phyloP scores from a whole-genome alignment of 2,113 vertebrate genomes.

The Rhegmatorhina hoffmannsi region DNA sequence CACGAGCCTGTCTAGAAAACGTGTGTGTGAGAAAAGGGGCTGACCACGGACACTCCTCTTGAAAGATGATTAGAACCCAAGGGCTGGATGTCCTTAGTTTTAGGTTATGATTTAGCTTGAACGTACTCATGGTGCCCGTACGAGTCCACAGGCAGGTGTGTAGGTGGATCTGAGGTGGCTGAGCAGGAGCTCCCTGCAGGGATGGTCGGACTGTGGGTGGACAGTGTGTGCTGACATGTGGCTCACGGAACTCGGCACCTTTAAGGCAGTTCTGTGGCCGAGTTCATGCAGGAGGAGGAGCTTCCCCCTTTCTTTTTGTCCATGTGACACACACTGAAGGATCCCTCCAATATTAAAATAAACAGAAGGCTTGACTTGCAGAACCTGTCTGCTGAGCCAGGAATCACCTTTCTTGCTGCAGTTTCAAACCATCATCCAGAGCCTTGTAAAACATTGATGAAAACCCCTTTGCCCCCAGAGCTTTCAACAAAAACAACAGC shows the following conservation, averaged over 20 bases:
- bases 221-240: background rate
- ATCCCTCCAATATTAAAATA: conserved; percentile 69
- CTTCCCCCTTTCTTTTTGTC: conserved; percentile 21
- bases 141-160: background rate
- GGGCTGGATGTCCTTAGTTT: background rate
- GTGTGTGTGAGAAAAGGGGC: background rate
- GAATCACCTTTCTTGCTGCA: conserved; percentile 68
- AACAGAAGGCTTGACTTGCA: conserved; percentile 70
- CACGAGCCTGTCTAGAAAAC: background rate
- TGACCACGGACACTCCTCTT: background rate
- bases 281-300: conserved; percentile 36
- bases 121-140: background rate
- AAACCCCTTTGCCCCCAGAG: conserved; percentile 30
- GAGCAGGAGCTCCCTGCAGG: background rate
- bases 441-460: conserved; percentile 53
- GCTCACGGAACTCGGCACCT: conserved; percentile 3
- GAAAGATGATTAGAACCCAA: background rate
- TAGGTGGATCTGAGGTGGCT: background rate
- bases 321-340: conserved; percentile 58
- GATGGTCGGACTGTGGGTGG: background rate
- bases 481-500: conserved; percentile 60
- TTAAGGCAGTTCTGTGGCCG: conserved; percentile 11
- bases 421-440: conserved; percentile 48
- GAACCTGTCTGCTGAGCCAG: conserved; percentile 70
- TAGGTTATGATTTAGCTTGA: background rate